Conservation (phyloP, 2,888 invertebrate species). For the Perdita meconis region DNA sequence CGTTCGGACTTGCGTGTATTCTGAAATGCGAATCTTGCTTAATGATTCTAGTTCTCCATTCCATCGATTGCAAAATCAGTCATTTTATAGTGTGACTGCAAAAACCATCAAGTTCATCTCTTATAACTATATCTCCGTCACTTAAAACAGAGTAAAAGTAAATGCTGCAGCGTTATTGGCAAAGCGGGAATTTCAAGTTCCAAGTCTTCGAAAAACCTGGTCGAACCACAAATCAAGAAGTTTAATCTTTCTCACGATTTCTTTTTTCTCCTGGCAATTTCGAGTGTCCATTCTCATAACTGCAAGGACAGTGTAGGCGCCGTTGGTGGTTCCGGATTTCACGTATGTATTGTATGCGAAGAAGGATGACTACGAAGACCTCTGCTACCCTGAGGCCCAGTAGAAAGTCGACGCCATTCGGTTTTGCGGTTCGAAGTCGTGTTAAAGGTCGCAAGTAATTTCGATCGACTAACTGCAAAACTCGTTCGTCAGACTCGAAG, state of each 20-base stretch:
- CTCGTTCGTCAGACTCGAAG: slow-evolving; percentile 9
- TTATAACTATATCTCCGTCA: too few species aligned
- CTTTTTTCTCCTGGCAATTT: background rate
- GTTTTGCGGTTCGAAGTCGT: slow-evolving; percentile 48
- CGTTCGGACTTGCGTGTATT: slow-evolving; percentile 7
- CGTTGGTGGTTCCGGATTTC: background rate
- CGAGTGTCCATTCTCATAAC: background rate
- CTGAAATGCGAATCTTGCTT: slow-evolving; percentile 28
- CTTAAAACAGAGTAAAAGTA: background rate
- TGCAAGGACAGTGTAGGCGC: background rate
- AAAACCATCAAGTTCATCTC: background rate
- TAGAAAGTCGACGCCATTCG: slow-evolving; percentile 50
- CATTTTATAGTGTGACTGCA: background rate
- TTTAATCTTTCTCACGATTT: background rate
- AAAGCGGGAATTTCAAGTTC: background rate
- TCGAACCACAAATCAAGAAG: background rate
- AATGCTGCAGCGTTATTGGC: background rate
- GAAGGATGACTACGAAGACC: slow-evolving; percentile 28
- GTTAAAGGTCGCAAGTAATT: slow-evolving; percentile 51
- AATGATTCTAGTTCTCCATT: slow-evolving; percentile 27
- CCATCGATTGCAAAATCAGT: slow-evolving; percentile 19
- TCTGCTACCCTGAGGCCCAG: slow-evolving; percentile 38
- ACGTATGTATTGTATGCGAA: slow-evolving; percentile 21
- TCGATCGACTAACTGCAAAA: slow-evolving; percentile 32
- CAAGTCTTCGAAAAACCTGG: background rate